phyloP scores from a whole-genome alignment of 2,888 invertebrate genomes.

The Pollenia griseotomentosa region DNA sequence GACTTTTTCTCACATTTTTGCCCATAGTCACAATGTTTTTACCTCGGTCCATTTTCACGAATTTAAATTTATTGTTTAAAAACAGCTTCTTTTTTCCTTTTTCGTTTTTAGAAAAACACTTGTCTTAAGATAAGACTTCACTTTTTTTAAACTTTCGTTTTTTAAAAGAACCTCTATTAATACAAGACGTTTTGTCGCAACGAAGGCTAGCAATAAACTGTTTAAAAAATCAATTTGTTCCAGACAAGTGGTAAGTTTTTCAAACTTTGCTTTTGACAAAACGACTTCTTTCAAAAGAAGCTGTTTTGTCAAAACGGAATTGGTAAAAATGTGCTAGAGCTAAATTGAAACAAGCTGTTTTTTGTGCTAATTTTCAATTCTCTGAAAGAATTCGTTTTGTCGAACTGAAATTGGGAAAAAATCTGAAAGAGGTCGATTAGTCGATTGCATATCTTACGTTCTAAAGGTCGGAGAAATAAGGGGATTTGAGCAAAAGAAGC shows the following conservation, averaged over 20 bases:
- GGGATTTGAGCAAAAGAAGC: not conserved
- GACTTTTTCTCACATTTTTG: not conserved
- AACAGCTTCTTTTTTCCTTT: slow-evolving; percentile 34
- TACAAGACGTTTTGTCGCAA: slow-evolving; percentile 43
- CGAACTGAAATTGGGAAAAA: not conserved
- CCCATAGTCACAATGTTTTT: slow-evolving; percentile 21
- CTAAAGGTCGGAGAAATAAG: not conserved
- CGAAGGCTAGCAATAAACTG: slow-evolving; percentile 18
- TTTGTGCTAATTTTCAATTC: not conserved
- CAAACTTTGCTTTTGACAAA: slow-evolving; percentile 22
- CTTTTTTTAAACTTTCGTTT: no score
- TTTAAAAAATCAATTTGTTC: slow-evolving; percentile 29
- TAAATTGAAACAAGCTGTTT: not conserved
- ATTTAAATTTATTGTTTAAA: slow-evolving; percentile 22
- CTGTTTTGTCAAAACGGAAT: not conserved
- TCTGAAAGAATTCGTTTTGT: not conserved
- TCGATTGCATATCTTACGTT: slow-evolving; percentile 2
- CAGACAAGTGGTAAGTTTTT: slow-evolving; percentile 19
- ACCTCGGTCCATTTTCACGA: slow-evolving; percentile 21
- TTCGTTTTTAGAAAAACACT: slow-evolving; percentile 26
- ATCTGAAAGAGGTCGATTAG: not conserved
- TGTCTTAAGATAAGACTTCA: no score
- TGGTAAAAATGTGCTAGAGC: slow-evolving; percentile 4
- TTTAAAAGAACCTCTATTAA: slow-evolving; percentile 22
- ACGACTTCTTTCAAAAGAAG: slow-evolving; percentile 22